Evolutionary conservation across 2,888 invertebrate species (phyloP).

Genomic region (Tipula helvola): DNA sequence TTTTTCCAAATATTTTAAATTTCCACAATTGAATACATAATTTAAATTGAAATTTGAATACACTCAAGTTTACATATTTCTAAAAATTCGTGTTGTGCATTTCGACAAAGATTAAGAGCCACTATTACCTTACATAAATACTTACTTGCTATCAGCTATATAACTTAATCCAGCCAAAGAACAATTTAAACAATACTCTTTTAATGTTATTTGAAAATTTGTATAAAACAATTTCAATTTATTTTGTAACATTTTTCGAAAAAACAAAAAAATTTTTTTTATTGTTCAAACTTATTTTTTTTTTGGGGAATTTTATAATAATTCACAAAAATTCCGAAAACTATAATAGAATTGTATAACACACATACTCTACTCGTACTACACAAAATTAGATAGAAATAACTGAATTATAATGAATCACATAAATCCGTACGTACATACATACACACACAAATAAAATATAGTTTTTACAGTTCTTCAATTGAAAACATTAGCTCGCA

Average conservation of each 20-base stretch:
- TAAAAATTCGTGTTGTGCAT: background rate
- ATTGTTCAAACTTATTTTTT: background rate
- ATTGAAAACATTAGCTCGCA: background rate
- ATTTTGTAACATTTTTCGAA: background rate
- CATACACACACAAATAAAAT: background rate
- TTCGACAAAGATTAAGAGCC: background rate
- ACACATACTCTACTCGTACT: background rate
- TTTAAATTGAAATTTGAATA: too few relatives aligned
- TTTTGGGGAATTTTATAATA: background rate
- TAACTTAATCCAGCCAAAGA: conserved; percentile 58
- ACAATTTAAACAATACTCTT: conserved; percentile 49
- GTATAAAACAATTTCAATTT: conserved; percentile 11
- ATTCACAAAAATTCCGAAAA: background rate
- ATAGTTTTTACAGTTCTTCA: background rate
- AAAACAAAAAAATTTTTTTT: background rate
- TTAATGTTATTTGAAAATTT: conserved; percentile 29
- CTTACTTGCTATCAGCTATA: conserved; percentile 44
- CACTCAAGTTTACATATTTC: too few relatives aligned
- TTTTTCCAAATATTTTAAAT: background rate
- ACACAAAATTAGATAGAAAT: background rate
- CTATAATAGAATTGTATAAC: background rate
- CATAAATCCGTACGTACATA: background rate
- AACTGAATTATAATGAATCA: background rate
- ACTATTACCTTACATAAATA: background rate
- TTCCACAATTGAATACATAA: background rate